Evolutionary conservation across 1,140 invertebrate species (phyloP).

Genomic region (Tetramorium simillimum): DNA sequence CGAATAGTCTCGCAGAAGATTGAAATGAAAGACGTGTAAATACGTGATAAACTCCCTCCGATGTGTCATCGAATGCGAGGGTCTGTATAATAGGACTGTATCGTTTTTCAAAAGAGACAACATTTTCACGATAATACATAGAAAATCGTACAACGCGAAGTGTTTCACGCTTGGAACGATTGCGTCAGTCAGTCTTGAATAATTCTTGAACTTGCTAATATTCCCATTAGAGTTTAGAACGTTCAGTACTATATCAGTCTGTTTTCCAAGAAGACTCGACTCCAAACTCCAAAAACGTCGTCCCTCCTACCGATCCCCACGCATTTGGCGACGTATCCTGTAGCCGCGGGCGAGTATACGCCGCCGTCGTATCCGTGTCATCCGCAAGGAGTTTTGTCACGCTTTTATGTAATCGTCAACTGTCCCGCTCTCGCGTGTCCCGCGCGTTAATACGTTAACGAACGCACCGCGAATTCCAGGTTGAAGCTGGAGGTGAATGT

Average conservation of each 20-base stretch:
- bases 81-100: background rate
- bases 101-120: background rate
- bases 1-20: background rate
- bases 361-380: no score
- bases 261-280: background rate
- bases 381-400: background rate
- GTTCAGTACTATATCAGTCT: no score
- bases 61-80: constrained; percentile 17
- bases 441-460: background rate
- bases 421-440: no score
- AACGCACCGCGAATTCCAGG: background rate
- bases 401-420: constrained; percentile 13
- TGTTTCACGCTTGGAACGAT: background rate
- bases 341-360: background rate
- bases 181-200: background rate
- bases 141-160: background rate
- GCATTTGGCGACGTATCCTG: background rate
- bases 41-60: constrained; percentile 54
- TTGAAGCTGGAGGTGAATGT: no score
- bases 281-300: background rate
- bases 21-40: constrained; percentile 25
- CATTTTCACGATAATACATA: background rate
- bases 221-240: background rate
- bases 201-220: background rate
- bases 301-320: constrained; percentile 8